Base-by-base conservation (phyloP, 2,888 invertebrate species). In the Hirtodrosophila alboralis region DNA sequence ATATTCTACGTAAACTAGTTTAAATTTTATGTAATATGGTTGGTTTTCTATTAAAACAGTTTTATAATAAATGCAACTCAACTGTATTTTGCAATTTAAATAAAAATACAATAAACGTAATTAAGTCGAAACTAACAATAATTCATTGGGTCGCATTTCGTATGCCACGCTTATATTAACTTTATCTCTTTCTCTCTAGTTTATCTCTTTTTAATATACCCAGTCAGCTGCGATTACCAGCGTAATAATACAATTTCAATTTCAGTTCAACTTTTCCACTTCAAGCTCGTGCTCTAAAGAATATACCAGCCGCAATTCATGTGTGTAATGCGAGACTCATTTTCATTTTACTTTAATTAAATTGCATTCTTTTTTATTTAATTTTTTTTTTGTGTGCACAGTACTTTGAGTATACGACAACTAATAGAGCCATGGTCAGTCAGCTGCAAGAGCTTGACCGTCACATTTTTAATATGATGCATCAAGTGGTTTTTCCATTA, bases 311-410 rank as follows among this genome's bases (percentile, higher is more conserved):
- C 36, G 34, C 41, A 18, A 28, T 37, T 45, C 47, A 44, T 60
- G 52, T 58, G 49, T 54, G 83, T 61, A 84, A 77, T 61, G 44
- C 38, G 85, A 78, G 51, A 81, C 47, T 59, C 38, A 34, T 38
- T 56, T 61, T 49, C 59, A 45, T 60, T 61, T 37, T 31, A 48
- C 54, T 75, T 71, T 72, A 64, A 77, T 79, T 61, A 63, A 83
- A 80, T 77, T 77, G 77, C 77, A 75, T 60, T 70, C 48, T 30
- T 8, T 13, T 27, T 9, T 33, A 9, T 12, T 13, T 31, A n/a
- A n/a, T n/a, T n/a, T n/a, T n/a, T 12, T 26, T 49, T 31, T 57
- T 36, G 34, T 44, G 30, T 51, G 44, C 67, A 31, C 51, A 53
- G 33, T 47, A 12, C 30, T 53, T 43, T 12, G 16, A 12, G 40